Evolutionary conservation across 1,140 invertebrate species (phyloP), one percentile per base, ranked within the genome.

Genomic region (Trichonephila inaurata): DNA sequence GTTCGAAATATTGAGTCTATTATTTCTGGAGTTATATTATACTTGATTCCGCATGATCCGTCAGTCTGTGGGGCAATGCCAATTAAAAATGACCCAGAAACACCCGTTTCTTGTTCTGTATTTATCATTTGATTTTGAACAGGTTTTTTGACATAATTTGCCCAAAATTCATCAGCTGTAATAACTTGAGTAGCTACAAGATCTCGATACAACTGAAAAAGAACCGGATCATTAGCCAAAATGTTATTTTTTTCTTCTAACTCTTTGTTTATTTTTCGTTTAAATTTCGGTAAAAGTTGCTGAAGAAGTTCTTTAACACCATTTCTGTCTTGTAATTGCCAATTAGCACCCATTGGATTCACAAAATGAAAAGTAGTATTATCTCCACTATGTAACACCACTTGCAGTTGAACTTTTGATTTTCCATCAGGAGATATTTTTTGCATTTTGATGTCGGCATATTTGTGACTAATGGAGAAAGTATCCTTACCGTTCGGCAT

Each of bases 1-100:
- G 99, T 99, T 96, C 99, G 98, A 96, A 99, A 99, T 96, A 99
- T 99, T 95, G 98, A 98, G 95, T 99, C 97, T 96, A 99, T 99
- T 77, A 99, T 98, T 96, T 99, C 99, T 86, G 98, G 97, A 18
- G 99, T 99, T 88, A 99, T 97, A 96, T 99, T 99, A 96, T 99
- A 99, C 96, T 98, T 98, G 21, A 99, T 97, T 95, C 98, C 98
- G 96, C 99, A 99, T 95, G 98, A 98, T 66, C 99, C 99, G 96
- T 99, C 99, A 40, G 98, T 98, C 96, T 99, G 98, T 21, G 99
- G 98, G 96, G 99, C 99, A 69, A 99, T 99, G 95, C 99, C 98
- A 94, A 98, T 98, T 61, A 95, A 89, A 94, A 96, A 95, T 21
- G 94, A 92, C 64, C 94, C 94, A 16, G 94, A 95, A 83, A 95